Evolutionary conservation across 2,888 invertebrate genomes (phyloP), one percentile per base, ranked within the genome.

Genomic region (Harpalus rufipes): DNA sequence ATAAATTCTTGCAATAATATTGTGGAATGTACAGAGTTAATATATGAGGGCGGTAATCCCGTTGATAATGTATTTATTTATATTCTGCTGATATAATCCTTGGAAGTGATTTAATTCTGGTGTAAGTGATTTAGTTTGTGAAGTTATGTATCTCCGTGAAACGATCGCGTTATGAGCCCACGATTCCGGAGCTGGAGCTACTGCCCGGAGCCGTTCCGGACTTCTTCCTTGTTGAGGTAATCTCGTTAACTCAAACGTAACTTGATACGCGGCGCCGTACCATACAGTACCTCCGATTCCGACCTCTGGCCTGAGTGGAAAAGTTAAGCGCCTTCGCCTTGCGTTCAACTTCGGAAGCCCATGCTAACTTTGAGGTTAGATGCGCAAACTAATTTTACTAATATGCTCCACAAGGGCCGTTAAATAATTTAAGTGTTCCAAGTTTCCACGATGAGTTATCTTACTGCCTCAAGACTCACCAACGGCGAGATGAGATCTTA

Each of bases 211-310:
- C 16, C 14, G 51, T 51, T 58, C 78, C 58, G 72, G 72, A 74
- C 16, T 74, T 74, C 72, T 74, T 74, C 58, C 78, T 78, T 78
- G 78, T 78, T 58, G 78, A 83, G 83, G 83, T 83, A 83, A 83
- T 83, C 83, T 83, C 58, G 83, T 83, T 83, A 83, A 83, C 83
- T 83, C 74, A 74, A 72, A 82, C 82, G 32, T 72, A 83, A 83
- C 83, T 83, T 83, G 82, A 82, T 82, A 82, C 82, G 58, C 56
- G 59, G n/a, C 14, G 14, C 32, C n/a, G 76, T 72, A 10, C 72
- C 6, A 32, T 32, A 25, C 21, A n/a, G n/a, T n/a, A n/a, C n/a
- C 25, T 7, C 16, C 16, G 10, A 78, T 32, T 39, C 44, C 18
- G 21, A 65, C 51, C 59, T 58, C 59, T 12, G 44, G 12, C 3